A percentile compares a stretch with the other conserved stretches of the same genome.
phyloP scores from a whole-genome alignment of 2,113 vertebrate genomes.

The Salvator merianae region DNA sequence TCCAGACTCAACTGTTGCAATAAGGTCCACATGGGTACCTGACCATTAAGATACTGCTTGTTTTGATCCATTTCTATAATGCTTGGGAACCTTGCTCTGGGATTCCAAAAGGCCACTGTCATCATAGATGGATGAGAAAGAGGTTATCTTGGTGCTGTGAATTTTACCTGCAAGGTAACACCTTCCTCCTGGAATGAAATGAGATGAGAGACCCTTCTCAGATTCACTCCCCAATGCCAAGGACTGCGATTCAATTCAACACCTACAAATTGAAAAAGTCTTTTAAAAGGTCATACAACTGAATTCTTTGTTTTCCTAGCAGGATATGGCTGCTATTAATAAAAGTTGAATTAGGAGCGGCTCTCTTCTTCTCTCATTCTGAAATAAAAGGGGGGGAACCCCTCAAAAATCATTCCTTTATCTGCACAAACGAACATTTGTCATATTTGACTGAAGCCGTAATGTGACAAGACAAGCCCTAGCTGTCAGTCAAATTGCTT shows the following conservation, averaged over 20 bases:
- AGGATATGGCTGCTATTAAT: slow-evolving; percentile 35
- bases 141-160: too few relatives aligned
- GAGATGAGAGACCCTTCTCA: background rate
- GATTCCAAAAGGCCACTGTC: background rate
- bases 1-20: too few relatives aligned
- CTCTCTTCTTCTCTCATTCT: background rate
- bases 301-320: background rate
- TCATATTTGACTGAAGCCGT: slow-evolving; percentile 53
- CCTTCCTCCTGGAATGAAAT: accelerated
- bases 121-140: background rate
- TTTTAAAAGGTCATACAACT: background rate
- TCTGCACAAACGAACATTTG: slow-evolving; percentile 27
- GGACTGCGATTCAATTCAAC: background rate
- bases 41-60: too few relatives aligned
- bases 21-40: too few relatives aligned
- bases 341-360: slow-evolving; percentile 20
- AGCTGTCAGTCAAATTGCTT: slow-evolving; percentile 60
- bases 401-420: slow-evolving; percentile 38
- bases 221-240: background rate
- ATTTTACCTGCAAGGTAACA: accelerated
- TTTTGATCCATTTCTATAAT: too few relatives aligned
- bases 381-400: background rate
- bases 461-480: slow-evolving; percentile 65
- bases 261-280: background rate
- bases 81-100: background rate